Base-by-base conservation (phyloP, 2,888 invertebrate genomes). In the Ormyrus labotus region DNA sequence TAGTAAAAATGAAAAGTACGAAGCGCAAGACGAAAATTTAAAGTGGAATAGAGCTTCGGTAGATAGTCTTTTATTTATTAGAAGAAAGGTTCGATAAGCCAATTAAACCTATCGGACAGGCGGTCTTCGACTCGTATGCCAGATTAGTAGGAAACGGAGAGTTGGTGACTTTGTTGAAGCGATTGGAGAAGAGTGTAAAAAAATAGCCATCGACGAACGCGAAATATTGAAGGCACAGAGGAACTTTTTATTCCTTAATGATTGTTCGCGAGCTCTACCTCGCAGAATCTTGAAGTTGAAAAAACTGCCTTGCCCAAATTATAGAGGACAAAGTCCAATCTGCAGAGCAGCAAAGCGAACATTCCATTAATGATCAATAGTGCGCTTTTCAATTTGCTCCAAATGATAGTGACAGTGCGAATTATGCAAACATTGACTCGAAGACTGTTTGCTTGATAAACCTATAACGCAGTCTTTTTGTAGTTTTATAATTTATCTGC, bases 321-420 rank as follows among this genome's bases (percentile, higher is more conserved):
- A 50, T 85, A 87, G 50, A 87, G 86, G 71, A 86, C 83, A 61
- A 87, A 89, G 67, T 84, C 87, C 0, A 87, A 81, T 60, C 77
- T 90, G 55, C 89, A 88, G 77, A 87, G 84, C 34, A 85, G 87
- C 11, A 89, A 87, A 81, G 88, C 90, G 0, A 90, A 90, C 81
- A 90, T 90, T 80, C 90, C 90, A 4, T 82, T 90, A 68, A 89
- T 89, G 55, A 89, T 89, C 83, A 90, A 89, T 77, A 89, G 86
- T 77, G 87, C 87, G 4, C 83, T 90, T n/a, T 83, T 89, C 47
- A 90, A 90, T 85, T 84, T 89, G 51, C 80, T 89, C 34, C 87
- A 68, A 77, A 76, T n/a, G 76, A 71, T 2, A 68, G n/a, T n/a
- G 73, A 78, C 8, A 65, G 68, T 83, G 87, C 76, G 86, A 87